Evolutionary conservation across 2,888 invertebrate genomes (phyloP).

Genomic region (Andrena bucephala): DNA sequence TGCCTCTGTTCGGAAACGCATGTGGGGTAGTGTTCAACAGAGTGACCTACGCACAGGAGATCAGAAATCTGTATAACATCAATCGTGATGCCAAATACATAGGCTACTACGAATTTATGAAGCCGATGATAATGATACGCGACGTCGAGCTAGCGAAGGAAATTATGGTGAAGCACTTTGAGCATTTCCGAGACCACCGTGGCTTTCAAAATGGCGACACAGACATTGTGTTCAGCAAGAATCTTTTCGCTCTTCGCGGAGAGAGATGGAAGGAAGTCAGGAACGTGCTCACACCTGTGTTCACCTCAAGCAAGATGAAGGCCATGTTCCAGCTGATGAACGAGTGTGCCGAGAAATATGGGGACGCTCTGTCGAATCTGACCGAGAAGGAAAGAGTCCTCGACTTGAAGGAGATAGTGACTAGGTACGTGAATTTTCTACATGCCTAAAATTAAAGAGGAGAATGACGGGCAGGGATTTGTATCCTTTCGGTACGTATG

Average conservation of each 20-base stretch:
- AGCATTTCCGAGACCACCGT: slow-evolving; percentile 62
- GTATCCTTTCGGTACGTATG: too few relatives aligned
- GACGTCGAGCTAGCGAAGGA: slow-evolving; percentile 72
- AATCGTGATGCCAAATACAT: slow-evolving; percentile 66
- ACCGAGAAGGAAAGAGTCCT: slow-evolving; percentile 48
- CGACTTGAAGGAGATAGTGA: slow-evolving; percentile 77
- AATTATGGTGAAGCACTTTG: slow-evolving; percentile 72
- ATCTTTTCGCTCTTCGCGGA: slow-evolving; percentile 77
- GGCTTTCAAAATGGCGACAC: not conserved
- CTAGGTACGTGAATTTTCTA: too few relatives aligned
- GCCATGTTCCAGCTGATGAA: slow-evolving; percentile 83
- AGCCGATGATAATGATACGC: slow-evolving; percentile 66
- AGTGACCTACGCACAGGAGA: slow-evolving; percentile 59
- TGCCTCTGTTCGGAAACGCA: slow-evolving; percentile 66
- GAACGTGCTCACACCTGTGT: slow-evolving; percentile 86
- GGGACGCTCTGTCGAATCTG: slow-evolving; percentile 43
- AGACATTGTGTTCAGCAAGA: slow-evolving; percentile 69
- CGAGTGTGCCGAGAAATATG: slow-evolving; percentile 66
- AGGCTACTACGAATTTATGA: slow-evolving; percentile 70
- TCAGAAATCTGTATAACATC: slow-evolving; percentile 54
- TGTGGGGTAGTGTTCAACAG: slow-evolving; percentile 67
- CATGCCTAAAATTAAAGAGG: too few relatives aligned
- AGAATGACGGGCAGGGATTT: too few relatives aligned
- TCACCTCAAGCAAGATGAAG: slow-evolving; percentile 87
- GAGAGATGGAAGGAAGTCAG: slow-evolving; percentile 86